Base-by-base conservation (phyloP, 1,140 invertebrate species). In the Maniola jurtina region DNA sequence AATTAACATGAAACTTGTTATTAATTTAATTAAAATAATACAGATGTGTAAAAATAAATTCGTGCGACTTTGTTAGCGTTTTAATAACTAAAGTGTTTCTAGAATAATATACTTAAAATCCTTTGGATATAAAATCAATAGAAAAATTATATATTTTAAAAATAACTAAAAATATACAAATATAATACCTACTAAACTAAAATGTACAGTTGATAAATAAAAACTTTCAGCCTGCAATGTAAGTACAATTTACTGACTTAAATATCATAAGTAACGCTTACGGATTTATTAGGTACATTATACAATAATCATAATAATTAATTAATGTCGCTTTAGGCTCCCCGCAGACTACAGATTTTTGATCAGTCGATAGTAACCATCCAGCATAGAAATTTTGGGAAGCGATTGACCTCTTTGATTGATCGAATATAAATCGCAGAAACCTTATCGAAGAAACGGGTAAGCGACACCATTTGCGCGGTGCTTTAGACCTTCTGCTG, bases 261-360 rank as follows among this genome's bases (percentile, higher is more conserved):
- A 60, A 61, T 59, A 48, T 65, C 59, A 65, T 65, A 65, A 56
- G 63, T 56, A 65, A 65, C 58, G 57, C 57, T 65, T 65, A 65
- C 15, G 34, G 35, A 52, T 61, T 52, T 48, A 25, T 52, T 38
- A n/a, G n/a, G n/a, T n/a, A 52, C 15, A 61, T 34, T 52, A 36
- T 61, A 61, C 48, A 52, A 47, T 61, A 61, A 54, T 60, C 48
- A 48, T 60, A 48, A 15, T 60, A 52, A 52, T 16, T 52, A 52
- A 25, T 16, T 25, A 25, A 25, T 25, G 25, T 57, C 35, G 9
- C 3, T 42, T 50, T 34, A 54, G 50, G 38, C 7, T 11, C 13
- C 42, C 42, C 42, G 11, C 42, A 45, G 9, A 45, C 5, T 45
- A 5, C 42, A 8, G 42, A 45, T 11, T 45, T 45, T n/a, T 11